These are phyloP conservation scores for Calameuta pallipes DNA, from an alignment of 2,888 invertebrate species.

Conservation along the genomic window DNA sequence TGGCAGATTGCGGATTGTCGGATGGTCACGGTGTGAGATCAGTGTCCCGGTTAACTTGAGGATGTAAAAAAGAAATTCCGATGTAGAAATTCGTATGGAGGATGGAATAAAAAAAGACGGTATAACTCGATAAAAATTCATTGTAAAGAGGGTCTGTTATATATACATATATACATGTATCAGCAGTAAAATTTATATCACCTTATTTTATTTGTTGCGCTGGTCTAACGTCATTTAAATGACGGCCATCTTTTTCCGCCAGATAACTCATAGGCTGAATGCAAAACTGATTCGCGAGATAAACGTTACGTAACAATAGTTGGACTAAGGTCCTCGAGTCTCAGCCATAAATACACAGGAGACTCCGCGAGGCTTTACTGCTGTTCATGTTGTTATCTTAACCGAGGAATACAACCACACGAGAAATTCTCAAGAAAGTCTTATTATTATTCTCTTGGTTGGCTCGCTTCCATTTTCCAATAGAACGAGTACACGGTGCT, in stretches of 20 bases:
- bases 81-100: neutral
- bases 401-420: slow-evolving; percentile 12
- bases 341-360: slow-evolving; percentile 18
- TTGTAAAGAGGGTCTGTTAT: neutral
- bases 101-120: neutral
- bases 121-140: neutral
- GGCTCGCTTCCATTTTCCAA: neutral
- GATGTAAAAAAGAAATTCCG: neutral
- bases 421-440: neutral
- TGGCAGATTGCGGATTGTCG: neutral
- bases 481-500: neutral
- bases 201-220: neutral
- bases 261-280: neutral
- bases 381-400: slow-evolving; percentile 17
- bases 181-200: neutral
- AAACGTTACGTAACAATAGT: neutral
- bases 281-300: neutral
- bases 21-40: neutral
- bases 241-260: neutral
- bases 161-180: neutral
- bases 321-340: neutral
- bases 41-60: neutral
- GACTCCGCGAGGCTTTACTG: slow-evolving; percentile 18
- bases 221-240: neutral
- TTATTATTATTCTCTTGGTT: neutral